phyloP scores from a whole-genome alignment of 2,888 invertebrate species.

The Melanargia galathea region DNA sequence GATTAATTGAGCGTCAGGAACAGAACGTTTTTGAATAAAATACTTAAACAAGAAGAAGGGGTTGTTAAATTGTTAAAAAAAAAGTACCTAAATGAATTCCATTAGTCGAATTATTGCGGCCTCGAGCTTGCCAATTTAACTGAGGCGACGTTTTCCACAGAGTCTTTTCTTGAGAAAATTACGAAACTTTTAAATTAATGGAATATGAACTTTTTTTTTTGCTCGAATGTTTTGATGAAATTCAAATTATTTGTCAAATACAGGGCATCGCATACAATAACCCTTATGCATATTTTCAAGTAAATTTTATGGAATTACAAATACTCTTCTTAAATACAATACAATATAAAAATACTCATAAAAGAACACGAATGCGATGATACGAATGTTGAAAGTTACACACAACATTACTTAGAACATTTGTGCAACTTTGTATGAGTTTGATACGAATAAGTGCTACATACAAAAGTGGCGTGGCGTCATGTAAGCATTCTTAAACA shows the following conservation, averaged over 20 bases:
- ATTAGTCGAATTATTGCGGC: conserved; percentile 22
- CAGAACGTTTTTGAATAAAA: conserved; percentile 20
- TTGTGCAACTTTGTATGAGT: conserved; percentile 8
- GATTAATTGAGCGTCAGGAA: conserved; percentile 17
- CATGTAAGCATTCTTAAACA: conserved; percentile 21
- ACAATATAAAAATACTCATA: too few species aligned
- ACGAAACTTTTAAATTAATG: conserved; percentile 19
- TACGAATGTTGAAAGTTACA: background rate
- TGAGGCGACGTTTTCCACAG: conserved; percentile 11
- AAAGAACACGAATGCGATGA: background rate
- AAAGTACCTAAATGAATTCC: conserved; percentile 22
- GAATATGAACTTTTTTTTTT: conserved; percentile 6
- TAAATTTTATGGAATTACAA: too few species aligned
- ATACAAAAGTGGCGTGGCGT: conserved; percentile 3
- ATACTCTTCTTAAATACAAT: too few species aligned
- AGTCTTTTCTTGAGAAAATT: conserved; percentile 8
- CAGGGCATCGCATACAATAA: too few species aligned
- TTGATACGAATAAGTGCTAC: conserved; percentile 3
- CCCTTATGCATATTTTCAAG: too few species aligned
- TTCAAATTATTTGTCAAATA: background rate
- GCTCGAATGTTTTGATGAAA: background rate
- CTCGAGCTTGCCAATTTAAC: conserved; percentile 21
- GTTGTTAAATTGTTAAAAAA: conserved; percentile 22
- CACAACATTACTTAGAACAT: background rate
- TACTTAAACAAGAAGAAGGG: conserved; percentile 13